Conservation (phyloP, 2,888 invertebrate species). For the Leucophenga maculata region DNA sequence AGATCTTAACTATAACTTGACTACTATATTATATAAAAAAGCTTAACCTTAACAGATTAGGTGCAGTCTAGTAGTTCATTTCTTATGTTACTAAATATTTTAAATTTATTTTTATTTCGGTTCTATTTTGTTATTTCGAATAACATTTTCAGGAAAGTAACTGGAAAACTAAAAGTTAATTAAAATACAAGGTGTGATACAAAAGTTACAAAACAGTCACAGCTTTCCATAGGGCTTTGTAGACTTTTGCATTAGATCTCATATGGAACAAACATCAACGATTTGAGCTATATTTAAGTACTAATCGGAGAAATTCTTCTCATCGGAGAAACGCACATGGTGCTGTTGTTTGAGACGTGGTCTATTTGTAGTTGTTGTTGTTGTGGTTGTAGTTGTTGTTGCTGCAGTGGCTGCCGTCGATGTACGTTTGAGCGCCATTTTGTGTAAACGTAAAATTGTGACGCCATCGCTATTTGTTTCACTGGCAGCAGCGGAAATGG, state of each 20-base stretch:
- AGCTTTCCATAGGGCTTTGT: too few relatives aligned
- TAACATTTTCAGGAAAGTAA: conserved; percentile 9
- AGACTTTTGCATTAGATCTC: too few relatives aligned
- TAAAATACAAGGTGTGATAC: too few relatives aligned
- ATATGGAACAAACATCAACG: too few relatives aligned
- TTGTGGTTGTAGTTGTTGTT: conserved; percentile 41
- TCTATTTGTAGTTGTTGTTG: conserved; percentile 32
- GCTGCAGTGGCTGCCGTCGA: conserved; percentile 41
- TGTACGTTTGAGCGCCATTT: neutral
- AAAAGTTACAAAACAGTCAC: too few relatives aligned
- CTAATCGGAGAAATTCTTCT: conserved; percentile 68
- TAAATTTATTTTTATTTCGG: conserved; percentile 10
- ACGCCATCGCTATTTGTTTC: conserved; percentile 4
- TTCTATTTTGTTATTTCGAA: neutral
- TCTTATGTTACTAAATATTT: conserved; percentile 27
- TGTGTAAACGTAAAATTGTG: conserved; percentile 22
- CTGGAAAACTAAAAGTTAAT: neutral
- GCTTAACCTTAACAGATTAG: conserved; percentile 54
- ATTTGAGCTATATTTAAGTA: neutral
- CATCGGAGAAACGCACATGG: conserved; percentile 68
- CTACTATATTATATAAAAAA: conserved; percentile 25
- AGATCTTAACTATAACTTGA: neutral
- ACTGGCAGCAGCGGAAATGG: neutral
- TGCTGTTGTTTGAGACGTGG: conserved; percentile 63
- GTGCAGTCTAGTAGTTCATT: conserved; percentile 67